Evolutionary conservation across 2,888 invertebrate species (phyloP), one percentile per base, ranked within the genome.

Genomic region (Amphipoea oculea): DNA sequence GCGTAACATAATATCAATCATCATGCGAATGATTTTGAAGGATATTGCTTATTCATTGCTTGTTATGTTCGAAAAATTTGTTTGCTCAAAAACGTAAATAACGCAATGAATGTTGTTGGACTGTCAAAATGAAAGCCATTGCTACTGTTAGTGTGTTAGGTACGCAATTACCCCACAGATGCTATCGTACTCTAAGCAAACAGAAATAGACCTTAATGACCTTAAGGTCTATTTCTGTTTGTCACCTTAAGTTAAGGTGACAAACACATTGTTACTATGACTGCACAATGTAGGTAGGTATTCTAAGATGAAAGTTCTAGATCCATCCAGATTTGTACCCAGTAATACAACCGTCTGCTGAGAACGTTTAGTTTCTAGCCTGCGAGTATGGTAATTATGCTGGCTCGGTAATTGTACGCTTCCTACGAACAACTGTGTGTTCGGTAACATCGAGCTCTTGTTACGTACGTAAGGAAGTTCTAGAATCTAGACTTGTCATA

Each of bases 321-420:
- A 36, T 48, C 23, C 36, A 51, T 40, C 11, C 23, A 54, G 45
- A 67, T 68, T 63, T 40, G 2, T n/a, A 36, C 48, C 17, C 4
- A 9, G 6, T 60, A 12, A 68, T 57, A 40, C 23, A 60, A 12
- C 29, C 7, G 51, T 40, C 20, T 48, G 20, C 14, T 29, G 9
- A 45, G 54, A 60, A 2, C 36, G 29, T 51, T 62, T 73, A 42
- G 23, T n/a, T 54, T 9, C 4, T 65, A 40, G 51, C 5, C 40
- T 11, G 17, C 20, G 20, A 20, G 17, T 14, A 45, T 36, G 36
- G 71, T 82, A 54, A 63, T 68, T 14, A 67, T 36, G 67, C n/a
- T 5, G 7, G 40, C 14, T 20, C 45, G 65, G 70, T 68, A 79
- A 83, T 79, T 60, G 70, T 20, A 2, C 36, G 67, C 67, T 76